Percentiles rank a stretch among this genome's conserved stretches.
phyloP scores from a whole-genome alignment of 2,797 vertebrate genomes.

The Anguilla marmorata region DNA sequence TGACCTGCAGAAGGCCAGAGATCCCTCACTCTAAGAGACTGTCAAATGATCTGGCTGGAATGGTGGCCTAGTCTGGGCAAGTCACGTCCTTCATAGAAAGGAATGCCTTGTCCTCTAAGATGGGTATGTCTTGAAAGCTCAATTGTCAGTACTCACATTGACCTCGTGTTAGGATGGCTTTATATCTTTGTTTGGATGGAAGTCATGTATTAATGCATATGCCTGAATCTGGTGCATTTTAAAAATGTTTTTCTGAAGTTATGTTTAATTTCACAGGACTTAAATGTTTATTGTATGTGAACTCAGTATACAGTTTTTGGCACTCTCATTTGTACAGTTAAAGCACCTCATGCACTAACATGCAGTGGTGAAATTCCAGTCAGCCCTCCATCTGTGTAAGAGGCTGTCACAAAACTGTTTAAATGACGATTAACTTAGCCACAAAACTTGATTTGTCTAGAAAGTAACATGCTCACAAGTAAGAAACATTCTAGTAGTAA shows the following conservation, averaged over 20 bases:
- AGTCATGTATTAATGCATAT: background rate
- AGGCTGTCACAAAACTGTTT: background rate
- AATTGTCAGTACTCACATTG: slow-evolving; percentile 2
- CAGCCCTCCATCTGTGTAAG: no score
- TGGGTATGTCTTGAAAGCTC: background rate
- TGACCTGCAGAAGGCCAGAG: background rate
- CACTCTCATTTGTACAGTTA: background rate
- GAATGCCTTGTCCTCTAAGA: background rate
- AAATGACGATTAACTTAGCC: background rate
- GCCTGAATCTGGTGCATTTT: background rate
- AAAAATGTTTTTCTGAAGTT: background rate
- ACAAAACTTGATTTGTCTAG: background rate
- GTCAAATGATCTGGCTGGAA: slow-evolving; percentile 8
- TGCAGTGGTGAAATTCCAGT: no score
- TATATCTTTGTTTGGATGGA: background rate
- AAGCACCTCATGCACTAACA: background rate
- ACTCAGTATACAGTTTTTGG: background rate
- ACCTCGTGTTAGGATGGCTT: background rate
- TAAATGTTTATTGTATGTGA: background rate
- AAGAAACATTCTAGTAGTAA: background rate
- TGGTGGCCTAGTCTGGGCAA: slow-evolving; percentile 3
- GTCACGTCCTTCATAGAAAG: background rate
- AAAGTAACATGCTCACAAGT: background rate
- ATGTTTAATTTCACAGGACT: background rate
- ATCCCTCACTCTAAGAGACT: background rate